Percentiles rank a stretch among this genome's conserved stretches.
These are phyloP conservation scores for Cirrhinus molitorella DNA, from an alignment of 2,797 vertebrate species.

Conservation along the genomic window DNA sequence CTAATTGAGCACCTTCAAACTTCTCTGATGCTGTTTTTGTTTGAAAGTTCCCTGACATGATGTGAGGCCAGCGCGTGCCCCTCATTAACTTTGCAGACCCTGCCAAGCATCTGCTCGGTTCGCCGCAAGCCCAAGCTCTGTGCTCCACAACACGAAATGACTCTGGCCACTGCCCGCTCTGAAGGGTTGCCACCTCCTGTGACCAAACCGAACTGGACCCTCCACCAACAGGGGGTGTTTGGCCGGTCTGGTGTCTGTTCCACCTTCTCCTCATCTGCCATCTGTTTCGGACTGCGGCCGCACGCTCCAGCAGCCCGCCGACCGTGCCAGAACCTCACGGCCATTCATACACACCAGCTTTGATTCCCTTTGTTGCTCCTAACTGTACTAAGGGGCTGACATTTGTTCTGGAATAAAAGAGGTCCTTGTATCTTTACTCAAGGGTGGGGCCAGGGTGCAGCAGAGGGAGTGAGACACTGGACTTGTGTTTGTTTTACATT, in stretches of 20 bases:
- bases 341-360: slow-evolving; percentile 68
- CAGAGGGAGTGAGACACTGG: slow-evolving; percentile 50
- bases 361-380: slow-evolving; percentile 67
- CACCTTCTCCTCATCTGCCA: slow-evolving; percentile 66
- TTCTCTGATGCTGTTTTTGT: slow-evolving; percentile 57
- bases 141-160: slow-evolving; percentile 77
- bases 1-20: slow-evolving; percentile 67
- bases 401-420: slow-evolving; percentile 71
- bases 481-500: slow-evolving; percentile 56
- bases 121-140: slow-evolving; percentile 51
- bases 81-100: slow-evolving; percentile 76
- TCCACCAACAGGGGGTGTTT: slow-evolving; percentile 59
- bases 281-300: slow-evolving; percentile 73
- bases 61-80: slow-evolving; percentile 76
- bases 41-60: slow-evolving; percentile 61
- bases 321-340: slow-evolving; percentile 73
- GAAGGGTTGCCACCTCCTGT: slow-evolving; percentile 50
- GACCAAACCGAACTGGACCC: slow-evolving; percentile 52
- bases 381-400: slow-evolving; percentile 68
- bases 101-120: slow-evolving; percentile 75
- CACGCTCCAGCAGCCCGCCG: slow-evolving; percentile 70
- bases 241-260: slow-evolving; percentile 65
- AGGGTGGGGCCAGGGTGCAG: slow-evolving; percentile 55
- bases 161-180: slow-evolving; percentile 61
- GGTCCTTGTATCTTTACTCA: slow-evolving; percentile 68